Percentiles rank a stretch among this genome's conserved stretches.
Evolutionary conservation across 92 coral and sea anemone species (phyloP).

Genomic region (Ricordea florida): DNA sequence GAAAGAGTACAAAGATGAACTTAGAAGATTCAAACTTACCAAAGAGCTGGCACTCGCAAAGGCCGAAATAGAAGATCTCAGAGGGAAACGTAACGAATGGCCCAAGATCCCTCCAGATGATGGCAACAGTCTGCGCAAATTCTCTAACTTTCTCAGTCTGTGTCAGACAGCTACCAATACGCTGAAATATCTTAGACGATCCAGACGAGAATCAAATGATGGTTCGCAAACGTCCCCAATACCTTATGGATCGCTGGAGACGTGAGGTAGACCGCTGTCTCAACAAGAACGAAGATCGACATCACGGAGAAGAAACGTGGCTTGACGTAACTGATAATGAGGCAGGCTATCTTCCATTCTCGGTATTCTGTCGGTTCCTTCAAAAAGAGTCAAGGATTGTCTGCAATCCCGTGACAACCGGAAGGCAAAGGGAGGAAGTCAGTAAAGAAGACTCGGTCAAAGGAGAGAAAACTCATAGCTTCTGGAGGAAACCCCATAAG

Average conservation of each 20-base stretch:
- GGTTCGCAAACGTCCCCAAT: constrained; percentile 58
- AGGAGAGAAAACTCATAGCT: not conserved
- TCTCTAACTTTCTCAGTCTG: constrained; percentile 59
- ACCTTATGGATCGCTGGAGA: constrained; percentile 43
- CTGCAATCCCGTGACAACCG: constrained; percentile 53
- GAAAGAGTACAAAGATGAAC: constrained; percentile 24
- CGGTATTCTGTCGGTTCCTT: constrained; percentile 55
- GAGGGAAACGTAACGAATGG: constrained; percentile 58
- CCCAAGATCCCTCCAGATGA: constrained; percentile 65
- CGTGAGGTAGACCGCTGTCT: constrained; percentile 51
- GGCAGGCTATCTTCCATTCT: constrained; percentile 37
- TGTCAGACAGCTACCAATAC: constrained; percentile 49
- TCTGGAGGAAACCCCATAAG: not conserved
- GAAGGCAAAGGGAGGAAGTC: constrained; percentile 8
- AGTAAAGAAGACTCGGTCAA: not conserved
- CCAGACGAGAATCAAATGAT: constrained; percentile 64
- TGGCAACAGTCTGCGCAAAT: constrained; percentile 53
- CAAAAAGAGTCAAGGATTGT: constrained; percentile 60
- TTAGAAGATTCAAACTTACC: constrained; percentile 7
- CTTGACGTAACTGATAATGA: not conserved
- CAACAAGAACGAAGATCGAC: constrained; percentile 2
- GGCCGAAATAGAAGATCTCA: constrained; percentile 52
- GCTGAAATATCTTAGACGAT: constrained; percentile 51
- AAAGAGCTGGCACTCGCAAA: constrained; percentile 32
- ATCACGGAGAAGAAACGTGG: not conserved